These are phyloP conservation scores for Alauda arvensis DNA, from an alignment of 2,797 vertebrate species.

Conservation along the genomic window DNA sequence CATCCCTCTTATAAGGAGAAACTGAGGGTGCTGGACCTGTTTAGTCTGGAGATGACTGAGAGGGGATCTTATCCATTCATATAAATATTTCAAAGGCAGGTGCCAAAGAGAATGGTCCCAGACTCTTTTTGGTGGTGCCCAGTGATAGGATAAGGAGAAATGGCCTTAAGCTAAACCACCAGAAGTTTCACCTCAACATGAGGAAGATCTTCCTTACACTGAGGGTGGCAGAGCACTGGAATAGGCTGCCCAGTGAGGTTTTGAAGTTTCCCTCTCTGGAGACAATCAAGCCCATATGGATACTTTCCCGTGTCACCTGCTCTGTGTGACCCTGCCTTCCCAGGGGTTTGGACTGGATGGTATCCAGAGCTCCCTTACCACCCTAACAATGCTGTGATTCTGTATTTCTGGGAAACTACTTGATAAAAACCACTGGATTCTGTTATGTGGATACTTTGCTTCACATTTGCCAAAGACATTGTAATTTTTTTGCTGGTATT, in stretches of 20 bases:
- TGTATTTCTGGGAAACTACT: neutral
- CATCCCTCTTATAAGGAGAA: neutral
- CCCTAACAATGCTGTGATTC: neutral
- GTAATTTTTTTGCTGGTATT: neutral
- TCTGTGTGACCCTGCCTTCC: neutral
- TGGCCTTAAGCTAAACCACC: neutral
- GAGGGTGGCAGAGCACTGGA: neutral
- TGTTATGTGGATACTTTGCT: neutral
- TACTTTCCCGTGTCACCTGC: fast-evolving
- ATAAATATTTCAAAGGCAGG: neutral
- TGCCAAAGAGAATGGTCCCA: neutral
- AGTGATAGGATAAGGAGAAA: neutral
- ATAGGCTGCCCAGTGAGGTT: neutral
- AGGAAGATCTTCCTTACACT: neutral
- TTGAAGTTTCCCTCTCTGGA: neutral
- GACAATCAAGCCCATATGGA: neutral
- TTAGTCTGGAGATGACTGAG: neutral
- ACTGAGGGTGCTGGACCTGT: neutral
- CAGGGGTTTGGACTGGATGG: neutral
- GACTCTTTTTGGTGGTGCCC: neutral
- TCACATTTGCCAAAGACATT: neutral
- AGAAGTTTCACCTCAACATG: neutral
- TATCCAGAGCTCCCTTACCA: neutral
- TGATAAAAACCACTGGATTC: neutral
- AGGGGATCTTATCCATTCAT: neutral